Evolutionary conservation across 2,888 invertebrate genomes (phyloP), one percentile per base, ranked within the genome.

Genomic region (Melieria picta): DNA sequence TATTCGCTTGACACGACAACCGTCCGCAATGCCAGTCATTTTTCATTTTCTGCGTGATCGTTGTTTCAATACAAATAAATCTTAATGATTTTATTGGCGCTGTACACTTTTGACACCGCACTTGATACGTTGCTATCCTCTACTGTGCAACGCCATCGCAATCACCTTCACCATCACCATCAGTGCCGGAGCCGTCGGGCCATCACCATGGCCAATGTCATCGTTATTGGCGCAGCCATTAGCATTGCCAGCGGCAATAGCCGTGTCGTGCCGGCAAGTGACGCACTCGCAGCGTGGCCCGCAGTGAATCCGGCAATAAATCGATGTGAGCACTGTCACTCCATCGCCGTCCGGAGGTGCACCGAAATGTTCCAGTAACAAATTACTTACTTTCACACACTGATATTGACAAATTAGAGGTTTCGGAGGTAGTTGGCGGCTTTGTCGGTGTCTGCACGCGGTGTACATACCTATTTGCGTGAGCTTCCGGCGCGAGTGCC

Each of bases 391-490:
- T 61, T 64, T 64, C 50, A 68, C 64, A 68, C 58, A 68, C 74
- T 76, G 75, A 80, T 79, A 77, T 80, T 80, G 81, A 80, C 81
- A 80, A 79, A 81, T 80, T 80, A 77, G 77, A 77, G 77, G 67
- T 50, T 57, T 50, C 30, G 10, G 60, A 46, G 60, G 30, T 60
- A 45, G 42, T 30, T 30, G 30, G 45, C 13, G 11, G 52, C 10
- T 52, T 6, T 52, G 52, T n/a, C 5, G 11, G 11, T 52, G 7
- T 52, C 4, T 52, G 52, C 13, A n/a, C 13, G 52, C 13, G n/a
- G 52, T 7, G 52, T 52, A 11, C 13, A 7, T 52, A n/a, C n/a
- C n/a, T n/a, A n/a, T 52, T 11, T 30, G 30, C 30, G 30, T 30
- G 30, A 3, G 30, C 30, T 30, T 30, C 10, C 52, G 6, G 7